Evolutionary conservation across 1,140 invertebrate species (phyloP).

Genomic region (Zaprionus inermis): DNA sequence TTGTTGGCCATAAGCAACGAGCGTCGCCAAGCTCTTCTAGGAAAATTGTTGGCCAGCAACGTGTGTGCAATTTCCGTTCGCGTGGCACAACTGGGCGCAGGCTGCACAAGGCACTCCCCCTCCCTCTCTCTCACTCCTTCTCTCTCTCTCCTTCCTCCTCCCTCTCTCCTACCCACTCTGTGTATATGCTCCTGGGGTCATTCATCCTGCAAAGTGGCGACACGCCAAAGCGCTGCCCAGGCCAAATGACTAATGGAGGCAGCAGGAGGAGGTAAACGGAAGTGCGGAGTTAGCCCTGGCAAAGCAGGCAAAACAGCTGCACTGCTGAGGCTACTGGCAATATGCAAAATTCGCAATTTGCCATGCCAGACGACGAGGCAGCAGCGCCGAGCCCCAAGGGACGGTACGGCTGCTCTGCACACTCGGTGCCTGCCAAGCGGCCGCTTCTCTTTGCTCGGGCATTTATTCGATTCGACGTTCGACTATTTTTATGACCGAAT

Average conservation of each 20-base stretch:
- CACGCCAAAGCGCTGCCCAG: constrained; percentile 68
- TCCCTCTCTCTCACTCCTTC: neutral
- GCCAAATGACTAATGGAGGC: constrained; percentile 73
- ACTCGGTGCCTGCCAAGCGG: neutral
- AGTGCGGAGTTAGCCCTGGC: constrained; percentile 19
- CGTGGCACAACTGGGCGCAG: constrained; percentile 10
- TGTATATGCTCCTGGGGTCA: constrained; percentile 62
- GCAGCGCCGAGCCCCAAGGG: constrained; percentile 16
- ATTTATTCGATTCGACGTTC: constrained; percentile 71
- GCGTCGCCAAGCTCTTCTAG: constrained; percentile 3
- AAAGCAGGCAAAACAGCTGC: constrained; percentile 37
- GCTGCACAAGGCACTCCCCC: neutral
- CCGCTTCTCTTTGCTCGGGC: constrained; percentile 34
- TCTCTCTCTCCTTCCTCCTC: neutral
- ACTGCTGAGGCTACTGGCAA: constrained; percentile 59
- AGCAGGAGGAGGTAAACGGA: constrained; percentile 6
- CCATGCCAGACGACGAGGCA: constrained; percentile 58
- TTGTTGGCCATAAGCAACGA: constrained; percentile 16
- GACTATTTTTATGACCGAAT: constrained; percentile 82
- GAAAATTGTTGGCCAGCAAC: constrained; percentile 45
- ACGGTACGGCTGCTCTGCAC: too few relatives aligned
- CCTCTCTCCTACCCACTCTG: neutral
- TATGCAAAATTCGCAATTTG: constrained; percentile 82
- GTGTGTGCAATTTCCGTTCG: constrained; percentile 75
- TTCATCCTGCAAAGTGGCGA: constrained; percentile 81